Evolutionary conservation across 1,140 invertebrate species (phyloP).

Genomic region (Probaryconus sp.): DNA sequence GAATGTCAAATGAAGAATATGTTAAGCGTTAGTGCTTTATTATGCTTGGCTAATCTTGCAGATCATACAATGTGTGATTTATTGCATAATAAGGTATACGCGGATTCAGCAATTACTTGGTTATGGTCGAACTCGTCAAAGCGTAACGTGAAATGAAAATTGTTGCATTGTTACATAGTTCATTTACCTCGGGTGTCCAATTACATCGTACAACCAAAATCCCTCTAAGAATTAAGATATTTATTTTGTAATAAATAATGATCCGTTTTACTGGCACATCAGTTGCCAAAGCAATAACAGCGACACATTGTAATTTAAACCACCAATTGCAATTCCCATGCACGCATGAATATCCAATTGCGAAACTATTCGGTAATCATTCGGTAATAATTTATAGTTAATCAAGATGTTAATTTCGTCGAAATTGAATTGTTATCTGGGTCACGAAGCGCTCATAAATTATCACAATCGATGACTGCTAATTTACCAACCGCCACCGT

Average conservation of each 20-base stretch:
- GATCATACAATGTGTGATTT: constrained; percentile 37
- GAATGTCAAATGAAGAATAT: constrained; percentile 12
- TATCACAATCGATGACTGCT: too few relatives aligned
- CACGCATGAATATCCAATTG: constrained; percentile 31
- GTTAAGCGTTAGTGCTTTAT: constrained; percentile 17
- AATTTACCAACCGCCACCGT: too few relatives aligned
- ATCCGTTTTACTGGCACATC: constrained; percentile 47
- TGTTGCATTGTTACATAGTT: constrained; percentile 53
- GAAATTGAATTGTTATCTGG: too few relatives aligned
- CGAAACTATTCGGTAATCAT: too few relatives aligned
- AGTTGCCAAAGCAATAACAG: constrained; percentile 10
- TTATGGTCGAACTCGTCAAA: constrained; percentile 45
- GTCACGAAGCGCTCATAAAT: too few relatives aligned
- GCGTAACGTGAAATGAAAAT: constrained; percentile 56
- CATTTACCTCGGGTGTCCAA: constrained; percentile 48
- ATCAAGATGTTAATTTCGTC: too few relatives aligned
- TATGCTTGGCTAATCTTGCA: constrained; percentile 40
- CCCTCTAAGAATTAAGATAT: constrained; percentile 34
- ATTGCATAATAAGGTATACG: constrained; percentile 37
- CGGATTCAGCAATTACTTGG: constrained; percentile 34
- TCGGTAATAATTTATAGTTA: too few relatives aligned
- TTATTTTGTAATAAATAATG: constrained; percentile 54
- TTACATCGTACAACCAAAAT: constrained; percentile 35
- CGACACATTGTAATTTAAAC: constrained; percentile 42
- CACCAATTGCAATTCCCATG: constrained; percentile 28